phyloP scores from a whole-genome alignment of 2,113 vertebrate genomes.

The Oryzias woworae region DNA sequence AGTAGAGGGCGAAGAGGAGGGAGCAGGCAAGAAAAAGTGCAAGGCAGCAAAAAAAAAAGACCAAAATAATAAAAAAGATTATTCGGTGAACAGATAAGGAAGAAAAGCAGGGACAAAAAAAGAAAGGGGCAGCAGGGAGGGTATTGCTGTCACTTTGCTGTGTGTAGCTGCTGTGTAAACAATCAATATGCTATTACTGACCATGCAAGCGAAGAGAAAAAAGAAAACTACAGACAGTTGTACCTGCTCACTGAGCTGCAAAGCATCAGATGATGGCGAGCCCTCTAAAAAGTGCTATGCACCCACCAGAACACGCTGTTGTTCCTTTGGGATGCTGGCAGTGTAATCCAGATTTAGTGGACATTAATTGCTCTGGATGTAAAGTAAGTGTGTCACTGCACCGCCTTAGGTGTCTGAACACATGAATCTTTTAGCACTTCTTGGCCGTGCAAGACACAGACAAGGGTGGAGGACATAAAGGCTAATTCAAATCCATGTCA shows the following conservation, averaged over 20 bases:
- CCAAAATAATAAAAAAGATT: neutral
- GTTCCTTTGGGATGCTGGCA: slow-evolving; percentile 54
- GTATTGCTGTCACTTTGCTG: slow-evolving; percentile 46
- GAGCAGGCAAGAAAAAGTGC: neutral
- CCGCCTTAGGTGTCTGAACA: slow-evolving; percentile 81
- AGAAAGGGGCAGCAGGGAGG: slow-evolving; percentile 17
- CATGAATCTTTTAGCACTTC: slow-evolving; percentile 91
- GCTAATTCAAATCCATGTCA: slow-evolving; percentile 76
- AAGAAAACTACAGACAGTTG: slow-evolving; percentile 46
- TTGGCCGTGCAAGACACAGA: slow-evolving; percentile 60
- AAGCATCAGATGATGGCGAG: slow-evolving; percentile 26
- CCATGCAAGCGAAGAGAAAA: slow-evolving; percentile 57
- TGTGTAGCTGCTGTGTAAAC: slow-evolving; percentile 57
- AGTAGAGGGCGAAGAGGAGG: slow-evolving; percentile 11
- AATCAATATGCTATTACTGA: slow-evolving; percentile 75
- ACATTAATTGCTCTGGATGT: slow-evolving; percentile 92
- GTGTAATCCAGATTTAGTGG: slow-evolving; percentile 85
- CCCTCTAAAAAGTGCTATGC: slow-evolving; percentile 18
- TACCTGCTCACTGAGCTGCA: slow-evolving; percentile 38
- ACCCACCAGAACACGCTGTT: slow-evolving; percentile 31
- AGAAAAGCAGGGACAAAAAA: neutral
- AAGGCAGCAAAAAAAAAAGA: slow-evolving; percentile 2
- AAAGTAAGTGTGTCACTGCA: slow-evolving; percentile 90
- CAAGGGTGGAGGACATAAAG: slow-evolving; percentile 43
- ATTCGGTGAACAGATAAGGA: neutral